Base-by-base conservation (phyloP, 64 coral and sea anemone species). In the Acropora tenuis region DNA sequence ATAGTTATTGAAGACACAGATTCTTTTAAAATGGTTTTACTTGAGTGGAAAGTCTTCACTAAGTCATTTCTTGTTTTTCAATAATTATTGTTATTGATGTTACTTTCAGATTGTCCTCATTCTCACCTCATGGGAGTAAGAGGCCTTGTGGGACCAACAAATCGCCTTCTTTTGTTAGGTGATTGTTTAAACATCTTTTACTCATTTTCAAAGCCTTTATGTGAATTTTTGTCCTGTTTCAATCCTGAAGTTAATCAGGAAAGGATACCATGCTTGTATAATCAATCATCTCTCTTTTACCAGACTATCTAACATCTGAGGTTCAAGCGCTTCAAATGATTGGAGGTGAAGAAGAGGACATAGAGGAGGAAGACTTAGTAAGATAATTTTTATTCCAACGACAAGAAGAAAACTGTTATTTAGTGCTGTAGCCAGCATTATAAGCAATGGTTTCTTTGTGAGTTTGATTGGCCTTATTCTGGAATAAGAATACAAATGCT, bases 291-390 rank as follows among this genome's bases (percentile, higher is more conserved):
- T 47, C 16, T 17, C 47, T 49, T 1, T n/a, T 43, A 17, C 50
- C 48, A 98, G 96, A 93, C 76, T 99, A 93, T 75, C 69, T 99
- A 79, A 96, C 97, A 43, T 99, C 97, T 65, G 97, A 99, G 69
- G 88, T 99, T n/a, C 94, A 99, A 83, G 97, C 97, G 41, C 61
- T 92, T 49, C 88, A 86, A 75, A 99, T 99, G 40, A 85, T 96
- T 20, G 97, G 94, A 41, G 95, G 92, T 6, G 83, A 89, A 69
- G 91, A 93, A 3, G 97, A 96, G 59, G 81, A 86, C 8, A 99
- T 96, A 92, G 94, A 99, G 76, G 93, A 96, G 50, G 97, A 99
- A 88, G 75, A 95, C 41, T 84, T 94, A 89, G 97, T 97, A 87
- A 49, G 12, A 19, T 57, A 11, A 76, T 58, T 9, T 77, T 30